Conservation (phyloP, 1,140 invertebrate genomes). For the Drosophila pruinosa region DNA sequence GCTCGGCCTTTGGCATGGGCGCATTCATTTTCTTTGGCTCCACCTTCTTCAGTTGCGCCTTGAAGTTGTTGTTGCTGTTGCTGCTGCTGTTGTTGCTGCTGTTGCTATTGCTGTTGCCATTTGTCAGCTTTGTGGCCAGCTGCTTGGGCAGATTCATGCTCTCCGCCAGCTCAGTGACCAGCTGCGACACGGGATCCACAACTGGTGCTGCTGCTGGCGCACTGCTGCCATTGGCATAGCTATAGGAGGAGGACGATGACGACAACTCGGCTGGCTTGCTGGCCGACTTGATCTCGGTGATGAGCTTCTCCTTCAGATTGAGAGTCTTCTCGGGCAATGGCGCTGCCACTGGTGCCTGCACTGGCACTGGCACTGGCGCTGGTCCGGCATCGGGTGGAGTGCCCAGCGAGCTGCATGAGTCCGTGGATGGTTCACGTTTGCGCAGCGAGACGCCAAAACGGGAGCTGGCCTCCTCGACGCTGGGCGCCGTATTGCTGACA, state of each 20-base stretch:
- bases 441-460: constrained; percentile 89
- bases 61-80: constrained; percentile 83
- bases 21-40: constrained; percentile 85
- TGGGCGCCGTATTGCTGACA: constrained; percentile 86
- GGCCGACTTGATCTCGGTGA: constrained; percentile 90
- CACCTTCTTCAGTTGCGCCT: constrained; percentile 88
- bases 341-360: constrained; percentile 44
- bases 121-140: constrained; percentile 41
- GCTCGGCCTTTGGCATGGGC: constrained; percentile 84
- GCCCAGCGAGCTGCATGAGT: constrained; percentile 84
- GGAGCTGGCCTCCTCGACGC: constrained; percentile 88
- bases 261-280: constrained; percentile 85
- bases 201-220: constrained; percentile 3
- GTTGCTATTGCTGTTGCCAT: constrained; percentile 41
- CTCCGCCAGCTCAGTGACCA: constrained; percentile 89
- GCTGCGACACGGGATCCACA: constrained; percentile 89
- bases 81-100: not conserved
- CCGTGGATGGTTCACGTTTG: constrained; percentile 86
- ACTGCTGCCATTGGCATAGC: constrained; percentile 71
- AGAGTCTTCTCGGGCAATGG: constrained; percentile 43
- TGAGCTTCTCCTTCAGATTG: constrained; percentile 90
- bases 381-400: constrained; percentile 71
- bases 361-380: too few species aligned
- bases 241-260: constrained; percentile 4
- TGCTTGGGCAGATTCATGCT: constrained; percentile 85